Evolutionary conservation across 2,113 vertebrate species (phyloP).

Genomic region (Scopus umbretta): DNA sequence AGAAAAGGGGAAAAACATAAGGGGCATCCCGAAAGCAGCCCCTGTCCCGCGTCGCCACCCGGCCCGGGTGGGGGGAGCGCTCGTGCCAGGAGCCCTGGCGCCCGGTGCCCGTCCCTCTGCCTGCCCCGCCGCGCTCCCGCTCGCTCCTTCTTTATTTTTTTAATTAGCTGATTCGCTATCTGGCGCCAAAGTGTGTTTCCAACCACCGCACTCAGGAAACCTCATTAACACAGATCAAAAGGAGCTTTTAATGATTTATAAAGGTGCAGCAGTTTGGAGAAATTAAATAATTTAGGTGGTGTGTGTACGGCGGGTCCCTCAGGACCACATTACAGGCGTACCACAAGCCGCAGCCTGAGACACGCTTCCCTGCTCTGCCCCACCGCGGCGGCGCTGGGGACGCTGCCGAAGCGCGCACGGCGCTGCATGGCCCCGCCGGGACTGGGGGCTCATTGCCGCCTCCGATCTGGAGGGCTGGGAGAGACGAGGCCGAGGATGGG

Average conservation of each 20-base stretch:
- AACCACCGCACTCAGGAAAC: constrained; percentile 59
- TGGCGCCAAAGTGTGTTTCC: neutral
- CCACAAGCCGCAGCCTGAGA: neutral
- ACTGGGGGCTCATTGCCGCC: fast-evolving
- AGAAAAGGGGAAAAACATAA: neutral
- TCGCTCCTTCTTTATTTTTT: constrained; percentile 46
- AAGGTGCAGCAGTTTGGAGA: constrained; percentile 78
- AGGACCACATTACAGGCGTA: neutral
- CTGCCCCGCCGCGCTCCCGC: neutral
- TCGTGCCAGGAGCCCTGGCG: neutral
- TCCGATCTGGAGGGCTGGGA: neutral
- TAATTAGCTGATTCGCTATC: constrained; percentile 62
- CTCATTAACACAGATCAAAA: constrained; percentile 83
- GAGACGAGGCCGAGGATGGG: neutral
- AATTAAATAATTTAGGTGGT: constrained; percentile 80
- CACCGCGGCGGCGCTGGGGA: neutral
- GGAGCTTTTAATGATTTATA: constrained; percentile 79
- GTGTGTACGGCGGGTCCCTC: constrained; percentile 47
- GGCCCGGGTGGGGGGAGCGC: neutral
- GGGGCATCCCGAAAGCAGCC: neutral
- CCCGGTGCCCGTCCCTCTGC: neutral
- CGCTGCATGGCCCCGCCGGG: neutral
- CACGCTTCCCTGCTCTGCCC: neutral
- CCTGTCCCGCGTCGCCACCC: neutral
- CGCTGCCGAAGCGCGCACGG: fast-evolving